These are phyloP conservation scores for Drosophila kanapiae DNA, from an alignment of 1,140 invertebrate genomes.

Conservation along the genomic window DNA sequence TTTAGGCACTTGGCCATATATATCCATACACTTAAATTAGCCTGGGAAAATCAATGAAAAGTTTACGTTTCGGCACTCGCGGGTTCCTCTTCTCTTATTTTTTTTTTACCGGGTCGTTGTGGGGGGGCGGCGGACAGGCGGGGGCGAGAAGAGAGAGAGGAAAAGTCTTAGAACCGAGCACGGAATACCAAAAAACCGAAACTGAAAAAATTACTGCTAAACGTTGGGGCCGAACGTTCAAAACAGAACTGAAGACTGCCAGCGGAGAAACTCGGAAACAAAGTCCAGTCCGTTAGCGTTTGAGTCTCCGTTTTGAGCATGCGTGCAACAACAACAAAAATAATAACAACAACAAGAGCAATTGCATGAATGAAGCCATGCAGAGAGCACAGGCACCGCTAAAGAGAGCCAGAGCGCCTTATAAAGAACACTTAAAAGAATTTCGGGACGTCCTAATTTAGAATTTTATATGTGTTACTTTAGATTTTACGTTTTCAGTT, in stretches of 20 bases:
- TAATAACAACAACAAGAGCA: neutral
- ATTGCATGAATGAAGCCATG: slow-evolving; percentile 53
- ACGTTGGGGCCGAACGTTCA: slow-evolving; percentile 64
- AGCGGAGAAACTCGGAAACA: slow-evolving; percentile 15
- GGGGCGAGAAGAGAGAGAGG: slow-evolving; percentile 18
- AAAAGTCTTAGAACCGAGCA: slow-evolving; percentile 55
- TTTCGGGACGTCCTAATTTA: neutral
- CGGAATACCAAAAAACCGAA: slow-evolving; percentile 64
- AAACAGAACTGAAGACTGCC: slow-evolving; percentile 67
- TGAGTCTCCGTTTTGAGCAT: slow-evolving; percentile 59
- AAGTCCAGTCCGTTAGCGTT: slow-evolving; percentile 38
- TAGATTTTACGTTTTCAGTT: neutral
- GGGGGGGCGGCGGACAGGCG: slow-evolving; percentile 6
- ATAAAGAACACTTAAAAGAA: neutral
- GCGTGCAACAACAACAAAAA: slow-evolving; percentile 51
- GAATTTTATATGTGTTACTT: neutral
- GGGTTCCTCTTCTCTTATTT: slow-evolving; percentile 25
- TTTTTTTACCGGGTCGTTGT: slow-evolving; percentile 46
- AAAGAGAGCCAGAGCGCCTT: neutral
- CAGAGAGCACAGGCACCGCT: slow-evolving; percentile 31
- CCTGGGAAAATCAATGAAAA: slow-evolving; percentile 61
- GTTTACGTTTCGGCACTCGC: slow-evolving; percentile 58
- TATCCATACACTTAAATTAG: slow-evolving; percentile 47
- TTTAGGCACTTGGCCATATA: slow-evolving; percentile 30
- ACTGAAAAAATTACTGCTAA: slow-evolving; percentile 60